phyloP scores from a whole-genome alignment of 2,113 vertebrate genomes.

The Electrona antarctica region DNA sequence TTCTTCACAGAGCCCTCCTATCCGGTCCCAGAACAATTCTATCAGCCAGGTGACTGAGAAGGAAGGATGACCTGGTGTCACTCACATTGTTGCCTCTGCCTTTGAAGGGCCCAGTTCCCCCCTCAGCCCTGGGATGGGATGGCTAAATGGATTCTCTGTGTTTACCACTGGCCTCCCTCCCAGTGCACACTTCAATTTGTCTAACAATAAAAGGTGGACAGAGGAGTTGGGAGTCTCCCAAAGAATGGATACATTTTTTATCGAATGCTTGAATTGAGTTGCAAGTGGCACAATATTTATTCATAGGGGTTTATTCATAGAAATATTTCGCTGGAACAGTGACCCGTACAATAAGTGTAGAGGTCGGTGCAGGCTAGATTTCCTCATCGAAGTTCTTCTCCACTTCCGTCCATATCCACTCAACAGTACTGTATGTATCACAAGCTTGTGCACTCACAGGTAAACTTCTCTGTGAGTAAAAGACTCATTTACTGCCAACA shows the following conservation, averaged over 20 bases:
- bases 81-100: slow-evolving; percentile 93
- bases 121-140: slow-evolving; percentile 89
- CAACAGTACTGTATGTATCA: not conserved
- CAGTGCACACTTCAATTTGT: slow-evolving; percentile 93
- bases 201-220: slow-evolving; percentile 92
- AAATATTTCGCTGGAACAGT: slow-evolving; percentile 51
- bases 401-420: not conserved
- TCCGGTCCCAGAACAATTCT: slow-evolving; percentile 94
- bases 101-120: slow-evolving; percentile 90
- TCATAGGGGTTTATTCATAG: slow-evolving; percentile 79
- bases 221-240: slow-evolving; percentile 84
- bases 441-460: not conserved
- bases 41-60: slow-evolving; percentile 93
- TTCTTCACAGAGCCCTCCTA: slow-evolving; percentile 90
- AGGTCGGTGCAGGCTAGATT: slow-evolving; percentile 12
- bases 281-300: slow-evolving; percentile 85
- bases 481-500: too few species aligned
- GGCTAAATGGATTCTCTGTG: slow-evolving; percentile 96
- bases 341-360: slow-evolving; percentile 43
- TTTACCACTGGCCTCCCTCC: slow-evolving; percentile 86
- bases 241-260: slow-evolving; percentile 95
- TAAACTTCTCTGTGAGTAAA: too few species aligned
- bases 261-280: slow-evolving; percentile 88
- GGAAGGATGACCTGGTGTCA: slow-evolving; percentile 93
- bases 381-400: not conserved